A percentile compares a stretch with the other conserved stretches of the same genome.
Conservation (phyloP, 1,140 invertebrate species). For the Holotrichia oblita region DNA sequence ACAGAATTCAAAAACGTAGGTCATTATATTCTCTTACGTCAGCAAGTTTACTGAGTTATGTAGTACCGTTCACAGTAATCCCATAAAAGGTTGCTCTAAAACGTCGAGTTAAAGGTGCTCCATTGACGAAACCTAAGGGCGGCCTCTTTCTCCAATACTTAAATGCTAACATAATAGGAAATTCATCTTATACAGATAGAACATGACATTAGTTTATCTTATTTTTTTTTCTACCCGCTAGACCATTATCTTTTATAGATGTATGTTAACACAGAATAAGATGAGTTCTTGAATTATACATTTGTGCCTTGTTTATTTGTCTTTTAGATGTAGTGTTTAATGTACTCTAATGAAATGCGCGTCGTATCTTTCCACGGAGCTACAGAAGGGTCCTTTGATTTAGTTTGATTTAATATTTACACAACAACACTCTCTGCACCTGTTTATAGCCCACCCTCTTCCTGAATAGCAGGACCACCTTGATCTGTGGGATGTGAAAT, state of each 20-base stretch:
- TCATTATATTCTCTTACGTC: constrained; percentile 32
- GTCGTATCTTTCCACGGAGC: not conserved
- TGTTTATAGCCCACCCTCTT: constrained; percentile 17
- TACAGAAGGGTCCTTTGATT: constrained; percentile 27
- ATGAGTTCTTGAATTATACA: constrained; percentile 24
- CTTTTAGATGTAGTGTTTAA: constrained; percentile 20
- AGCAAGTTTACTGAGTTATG: constrained; percentile 25
- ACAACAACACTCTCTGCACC: constrained; percentile 24
- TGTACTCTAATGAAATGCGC: constrained; percentile 26
- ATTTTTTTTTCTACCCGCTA: not conserved
- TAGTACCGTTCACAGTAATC: constrained; percentile 27
- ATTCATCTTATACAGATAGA: not conserved
- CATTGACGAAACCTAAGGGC: not conserved
- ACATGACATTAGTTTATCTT: constrained; percentile 27
- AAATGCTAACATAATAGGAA: constrained; percentile 20
- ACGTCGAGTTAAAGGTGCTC: constrained; percentile 18
- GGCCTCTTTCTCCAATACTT: constrained; percentile 23
- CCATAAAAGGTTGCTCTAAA: constrained; percentile 25
- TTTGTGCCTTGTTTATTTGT: constrained; percentile 18
- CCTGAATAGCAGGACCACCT: constrained; percentile 9
- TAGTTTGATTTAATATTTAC: constrained; percentile 37
- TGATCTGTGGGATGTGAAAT: constrained; percentile 29
- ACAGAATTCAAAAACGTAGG: not conserved
- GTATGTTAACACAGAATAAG: not conserved
- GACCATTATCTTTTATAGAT: constrained; percentile 19